Evolutionary conservation across 1,140 invertebrate genomes (phyloP).

Genomic region (Drosophila ficusphila): DNA sequence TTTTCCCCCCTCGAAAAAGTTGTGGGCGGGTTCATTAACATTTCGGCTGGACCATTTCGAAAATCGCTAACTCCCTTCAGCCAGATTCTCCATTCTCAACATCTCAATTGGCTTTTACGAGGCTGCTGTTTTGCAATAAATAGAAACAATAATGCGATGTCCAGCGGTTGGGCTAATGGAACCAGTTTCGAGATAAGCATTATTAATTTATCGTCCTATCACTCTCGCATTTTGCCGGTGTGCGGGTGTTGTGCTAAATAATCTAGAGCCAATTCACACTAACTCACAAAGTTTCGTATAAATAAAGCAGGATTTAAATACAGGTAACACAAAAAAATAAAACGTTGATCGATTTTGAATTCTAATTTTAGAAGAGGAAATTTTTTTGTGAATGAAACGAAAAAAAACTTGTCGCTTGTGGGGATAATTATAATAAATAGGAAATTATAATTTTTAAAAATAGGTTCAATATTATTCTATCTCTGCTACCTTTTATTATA

Average conservation of each 20-base stretch:
- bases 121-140: constrained; percentile 51
- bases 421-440: no score
- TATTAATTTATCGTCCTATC: constrained; percentile 72
- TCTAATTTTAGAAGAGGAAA: no score
- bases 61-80: no score
- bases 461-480: no score
- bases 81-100: constrained; percentile 17
- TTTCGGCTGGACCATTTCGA: constrained; percentile 26
- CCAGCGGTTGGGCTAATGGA: constrained; percentile 64
- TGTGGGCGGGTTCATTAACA: constrained; percentile 51
- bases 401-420: no score
- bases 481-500: no score
- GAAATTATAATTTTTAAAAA: no score
- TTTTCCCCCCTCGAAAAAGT: constrained; percentile 5
- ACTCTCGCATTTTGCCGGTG: constrained; percentile 9
- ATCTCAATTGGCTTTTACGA: constrained; percentile 28
- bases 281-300: background rate
- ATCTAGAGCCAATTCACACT: constrained; percentile 43
- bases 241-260: constrained; percentile 64
- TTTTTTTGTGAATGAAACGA: no score
- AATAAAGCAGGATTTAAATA: background rate
- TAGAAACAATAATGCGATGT: constrained; percentile 36
- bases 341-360: no score
- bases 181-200: constrained; percentile 75
- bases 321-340: no score